Evolutionary conservation across 2,888 invertebrate species (phyloP).

Genomic region (Biston betularia): DNA sequence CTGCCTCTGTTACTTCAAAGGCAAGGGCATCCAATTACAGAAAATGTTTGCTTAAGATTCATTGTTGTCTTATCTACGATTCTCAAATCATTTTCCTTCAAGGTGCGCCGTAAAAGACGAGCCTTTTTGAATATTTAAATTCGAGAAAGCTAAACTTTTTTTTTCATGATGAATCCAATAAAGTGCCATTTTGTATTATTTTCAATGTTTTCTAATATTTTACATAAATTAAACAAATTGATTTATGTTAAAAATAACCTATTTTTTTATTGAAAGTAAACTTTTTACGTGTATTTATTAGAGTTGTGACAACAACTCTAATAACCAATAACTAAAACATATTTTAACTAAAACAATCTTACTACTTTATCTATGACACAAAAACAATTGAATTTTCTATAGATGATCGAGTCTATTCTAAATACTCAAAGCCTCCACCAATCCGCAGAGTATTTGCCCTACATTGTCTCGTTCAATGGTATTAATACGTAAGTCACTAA

Average conservation of each 20-base stretch:
- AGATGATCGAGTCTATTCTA: too few species aligned
- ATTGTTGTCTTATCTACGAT: slow-evolving; percentile 57
- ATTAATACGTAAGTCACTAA: too few species aligned
- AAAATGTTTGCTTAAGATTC: slow-evolving; percentile 55
- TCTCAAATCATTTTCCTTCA: slow-evolving; percentile 48
- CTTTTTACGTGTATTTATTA: too few species aligned
- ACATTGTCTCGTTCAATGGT: too few species aligned
- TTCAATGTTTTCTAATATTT: not conserved
- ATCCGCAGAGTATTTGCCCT: too few species aligned
- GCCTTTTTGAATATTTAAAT: slow-evolving; percentile 41
- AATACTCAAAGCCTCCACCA: too few species aligned
- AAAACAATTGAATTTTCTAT: too few species aligned
- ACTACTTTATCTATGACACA: too few species aligned
- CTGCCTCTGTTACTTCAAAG: slow-evolving; percentile 51
- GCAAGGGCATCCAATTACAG: slow-evolving; percentile 42
- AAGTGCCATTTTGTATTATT: slow-evolving; percentile 10
- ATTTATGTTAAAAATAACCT: not conserved
- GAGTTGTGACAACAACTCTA: too few species aligned
- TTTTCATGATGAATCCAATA: slow-evolving; percentile 23
- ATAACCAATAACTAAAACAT: too few species aligned
- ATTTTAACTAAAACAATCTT: too few species aligned
- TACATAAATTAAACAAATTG: not conserved
- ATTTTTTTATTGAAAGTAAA: too few species aligned
- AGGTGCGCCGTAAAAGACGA: slow-evolving; percentile 49
- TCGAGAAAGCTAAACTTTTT: slow-evolving; percentile 29